Conservation (phyloP, 2,113 vertebrate genomes). For the Apodemus sylvaticus region DNA sequence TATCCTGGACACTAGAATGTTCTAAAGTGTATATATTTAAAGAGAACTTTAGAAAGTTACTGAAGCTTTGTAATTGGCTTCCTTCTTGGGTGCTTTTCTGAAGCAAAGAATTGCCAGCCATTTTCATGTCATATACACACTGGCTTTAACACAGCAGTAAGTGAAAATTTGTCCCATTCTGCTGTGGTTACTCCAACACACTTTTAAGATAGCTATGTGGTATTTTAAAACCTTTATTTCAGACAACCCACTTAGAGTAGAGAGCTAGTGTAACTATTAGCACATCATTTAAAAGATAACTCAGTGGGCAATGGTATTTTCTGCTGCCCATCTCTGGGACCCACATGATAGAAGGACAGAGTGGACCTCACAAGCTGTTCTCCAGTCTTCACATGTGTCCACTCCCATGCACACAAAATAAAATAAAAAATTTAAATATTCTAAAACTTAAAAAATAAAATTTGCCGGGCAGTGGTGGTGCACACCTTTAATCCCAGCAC, state of each 20-base stretch:
- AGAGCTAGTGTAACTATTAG: neutral
- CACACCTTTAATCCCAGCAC: too few species aligned
- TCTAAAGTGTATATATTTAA: conserved; percentile 39
- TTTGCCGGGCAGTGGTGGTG: too few species aligned
- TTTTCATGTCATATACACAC: conserved; percentile 38
- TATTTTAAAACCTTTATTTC: neutral
- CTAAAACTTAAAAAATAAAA: neutral
- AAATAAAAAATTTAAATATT: neutral
- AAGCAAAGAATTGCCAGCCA: conserved; percentile 30
- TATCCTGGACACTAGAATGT: conserved; percentile 59
- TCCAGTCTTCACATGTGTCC: neutral
- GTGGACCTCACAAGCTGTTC: too few species aligned
- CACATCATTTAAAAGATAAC: neutral
- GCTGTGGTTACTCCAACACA: neutral
- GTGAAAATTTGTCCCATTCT: conserved; percentile 20
- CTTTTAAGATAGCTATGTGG: neutral
- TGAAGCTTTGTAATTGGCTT: conserved; percentile 27
- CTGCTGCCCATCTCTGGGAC: neutral
- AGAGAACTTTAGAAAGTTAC: conserved; percentile 50
- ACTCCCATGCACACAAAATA: neutral
- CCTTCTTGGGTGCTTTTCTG: conserved; percentile 25
- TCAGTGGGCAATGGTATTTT: too few species aligned
- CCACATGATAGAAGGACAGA: neutral
- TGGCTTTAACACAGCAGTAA: conserved; percentile 41
- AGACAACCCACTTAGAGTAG: neutral